Base-by-base conservation (phyloP, 1,140 invertebrate species). In the Coboldia fuscipes region DNA sequence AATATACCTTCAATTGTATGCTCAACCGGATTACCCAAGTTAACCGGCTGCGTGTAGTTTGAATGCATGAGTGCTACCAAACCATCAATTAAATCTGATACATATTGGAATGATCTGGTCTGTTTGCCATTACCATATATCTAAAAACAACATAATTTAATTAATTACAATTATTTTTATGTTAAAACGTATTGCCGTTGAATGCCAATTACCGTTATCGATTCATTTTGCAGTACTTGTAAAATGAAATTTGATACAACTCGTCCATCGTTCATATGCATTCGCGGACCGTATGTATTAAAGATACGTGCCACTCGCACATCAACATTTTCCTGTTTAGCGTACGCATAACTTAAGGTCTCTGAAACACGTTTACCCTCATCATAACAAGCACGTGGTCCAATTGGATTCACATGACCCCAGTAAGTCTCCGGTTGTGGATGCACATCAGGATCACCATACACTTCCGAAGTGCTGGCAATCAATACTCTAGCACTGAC, bases 221-320 rank as follows among this genome's bases (percentile, higher is more conserved):
- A 79, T 50, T 94, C 70, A 57, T 92, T 86, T 52, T 92, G 77
- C 32, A 99, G 57, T 6, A 92, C 86, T 62, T 99, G 94, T 30
- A 97, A 67, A 41, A 99, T 92, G 48, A 99, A 98, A 62, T 98
- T 98, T 10, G 90, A 97, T 1, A 99, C 94, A 3, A 99, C 94
- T 27, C 96, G 62, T 4, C 94, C 94, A 62, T 99, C 96, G 47
- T 96, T 93, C 66, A 94, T 89, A 48, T 97, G 92, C 96, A 99
- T 99, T 49, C 94, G 61, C 0, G 94, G 94, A n/a, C 96, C 96
- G 56, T 93, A 98, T 0, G 96, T 99, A 52, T 99, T 99, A 51
- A 99, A 99, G 42, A 99, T 98, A 41, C 96, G 65, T 1, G 94
- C 94, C 17, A 99, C 90, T 39, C 93, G 62, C 4, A 98, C 88